phyloP scores from a whole-genome alignment of 2,888 invertebrate species.

The Hypercompe scribonia region DNA sequence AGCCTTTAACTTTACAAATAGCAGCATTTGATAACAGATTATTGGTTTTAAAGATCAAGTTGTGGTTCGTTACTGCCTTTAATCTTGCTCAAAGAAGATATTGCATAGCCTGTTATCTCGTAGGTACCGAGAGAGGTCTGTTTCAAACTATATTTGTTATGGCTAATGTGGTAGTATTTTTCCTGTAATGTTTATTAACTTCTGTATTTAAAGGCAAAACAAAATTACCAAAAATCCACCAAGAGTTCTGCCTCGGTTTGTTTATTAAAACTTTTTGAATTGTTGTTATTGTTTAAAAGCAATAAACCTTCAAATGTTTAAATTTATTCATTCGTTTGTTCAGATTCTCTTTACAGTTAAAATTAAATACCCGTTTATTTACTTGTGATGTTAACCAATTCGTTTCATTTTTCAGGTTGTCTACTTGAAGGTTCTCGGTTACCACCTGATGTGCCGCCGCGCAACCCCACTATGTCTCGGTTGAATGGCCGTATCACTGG shows the following conservation, averaged over 20 bases:
- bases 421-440: conserved; percentile 93
- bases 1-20: conserved; percentile 72
- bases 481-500: conserved; percentile 95
- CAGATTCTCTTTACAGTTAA: background rate
- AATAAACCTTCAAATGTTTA: conserved; percentile 1
- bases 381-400: background rate
- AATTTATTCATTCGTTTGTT: conserved; percentile 7
- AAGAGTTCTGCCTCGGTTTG: background rate
- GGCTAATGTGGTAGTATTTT: background rate
- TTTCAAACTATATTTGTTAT: background rate
- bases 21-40: conserved; percentile 64
- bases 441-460: conserved; percentile 95
- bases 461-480: conserved; percentile 95
- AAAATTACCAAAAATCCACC: background rate
- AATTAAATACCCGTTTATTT: background rate
- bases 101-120: conserved; percentile 17
- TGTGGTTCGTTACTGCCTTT: conserved; percentile 33
- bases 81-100: conserved; percentile 12
- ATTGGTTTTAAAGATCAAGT: conserved; percentile 47
- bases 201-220: background rate
- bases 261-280: background rate
- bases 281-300: background rate
- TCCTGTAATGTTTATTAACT: background rate
- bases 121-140: background rate
- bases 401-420: conserved; percentile 88